Evolutionary conservation across 2,797 vertebrate species (phyloP).

Genomic region (Dromococcyx pavoninus): DNA sequence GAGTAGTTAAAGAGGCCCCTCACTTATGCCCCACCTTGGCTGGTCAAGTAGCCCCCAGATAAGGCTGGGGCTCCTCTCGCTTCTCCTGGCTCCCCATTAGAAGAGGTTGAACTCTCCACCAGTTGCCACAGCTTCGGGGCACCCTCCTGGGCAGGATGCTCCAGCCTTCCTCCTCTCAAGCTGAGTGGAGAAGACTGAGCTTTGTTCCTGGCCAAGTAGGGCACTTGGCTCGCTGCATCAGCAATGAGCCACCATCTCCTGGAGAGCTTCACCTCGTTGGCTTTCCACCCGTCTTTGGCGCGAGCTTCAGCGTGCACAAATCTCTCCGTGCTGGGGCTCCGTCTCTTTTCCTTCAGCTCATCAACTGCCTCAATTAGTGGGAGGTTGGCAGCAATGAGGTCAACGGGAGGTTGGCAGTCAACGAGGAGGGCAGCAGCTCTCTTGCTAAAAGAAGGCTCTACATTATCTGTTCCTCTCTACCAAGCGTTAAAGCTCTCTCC

Average conservation of each 20-base stretch:
- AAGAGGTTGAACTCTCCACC: not conserved
- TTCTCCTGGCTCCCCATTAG: not conserved
- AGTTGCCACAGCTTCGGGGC: not conserved
- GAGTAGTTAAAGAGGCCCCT: not conserved
- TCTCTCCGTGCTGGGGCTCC: not conserved
- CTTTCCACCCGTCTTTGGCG: not conserved
- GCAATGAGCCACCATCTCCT: not conserved
- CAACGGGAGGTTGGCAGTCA: not conserved
- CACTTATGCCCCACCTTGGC: not conserved
- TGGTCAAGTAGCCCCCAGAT: not conserved
- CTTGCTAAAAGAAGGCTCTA: not conserved
- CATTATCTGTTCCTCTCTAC: not conserved
- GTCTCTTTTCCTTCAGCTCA: not conserved
- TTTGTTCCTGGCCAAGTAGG: not conserved
- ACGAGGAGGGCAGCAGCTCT: not conserved
- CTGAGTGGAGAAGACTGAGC: not conserved
- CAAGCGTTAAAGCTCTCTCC: not conserved
- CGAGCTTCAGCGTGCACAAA: not conserved
- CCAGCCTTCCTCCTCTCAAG: not conserved
- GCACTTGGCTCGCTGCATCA: not conserved
- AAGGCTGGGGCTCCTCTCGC: not conserved
- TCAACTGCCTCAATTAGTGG: not conserved
- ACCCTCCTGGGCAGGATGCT: not conserved
- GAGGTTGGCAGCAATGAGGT: not conserved
- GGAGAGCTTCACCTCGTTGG: not conserved